phyloP scores from a whole-genome alignment of 2,113 vertebrate genomes.

The Limanda limanda region DNA sequence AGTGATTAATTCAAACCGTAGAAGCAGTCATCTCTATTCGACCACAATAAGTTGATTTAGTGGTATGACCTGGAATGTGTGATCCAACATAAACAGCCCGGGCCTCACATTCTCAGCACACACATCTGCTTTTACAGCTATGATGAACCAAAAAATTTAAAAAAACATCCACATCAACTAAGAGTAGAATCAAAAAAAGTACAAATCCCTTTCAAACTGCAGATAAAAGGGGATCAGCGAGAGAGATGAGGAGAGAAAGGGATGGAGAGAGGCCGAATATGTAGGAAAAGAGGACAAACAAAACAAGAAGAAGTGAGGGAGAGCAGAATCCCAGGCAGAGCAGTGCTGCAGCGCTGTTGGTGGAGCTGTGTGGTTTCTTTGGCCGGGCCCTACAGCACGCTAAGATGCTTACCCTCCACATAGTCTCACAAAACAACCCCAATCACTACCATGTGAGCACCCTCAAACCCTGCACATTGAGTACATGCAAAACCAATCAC shows the following conservation, averaged over 20 bases:
- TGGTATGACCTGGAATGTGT: conserved; percentile 34
- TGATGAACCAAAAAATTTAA: conserved; percentile 49
- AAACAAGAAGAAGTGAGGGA: background rate
- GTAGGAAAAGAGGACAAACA: conserved; percentile 21
- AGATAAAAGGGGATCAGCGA: conserved; percentile 37
- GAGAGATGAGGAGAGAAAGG: conserved; percentile 31
- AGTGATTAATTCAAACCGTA: conserved; percentile 26
- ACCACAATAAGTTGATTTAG: conserved; percentile 38
- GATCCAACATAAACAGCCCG: conserved; percentile 50
- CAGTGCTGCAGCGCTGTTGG: conserved; percentile 49
- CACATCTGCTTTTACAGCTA: conserved; percentile 56
- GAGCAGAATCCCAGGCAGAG: conserved; percentile 27
- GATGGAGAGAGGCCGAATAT: conserved; percentile 33
- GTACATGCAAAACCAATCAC: conserved; percentile 67
- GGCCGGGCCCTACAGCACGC: conserved; percentile 71
- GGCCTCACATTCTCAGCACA: conserved; percentile 49
- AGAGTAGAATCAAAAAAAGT: conserved; percentile 24
- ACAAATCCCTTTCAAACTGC: conserved; percentile 43
- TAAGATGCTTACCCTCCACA: conserved; percentile 76
- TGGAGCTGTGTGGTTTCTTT: conserved; percentile 73
- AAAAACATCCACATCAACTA: conserved; percentile 34
- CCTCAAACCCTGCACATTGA: conserved; percentile 65
- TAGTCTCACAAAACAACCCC: conserved; percentile 72
- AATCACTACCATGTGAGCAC: conserved; percentile 80
- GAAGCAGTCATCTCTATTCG: conserved; percentile 10